These are phyloP conservation scores for Parnassius apollo DNA, from an alignment of 2,888 invertebrate species.

Conservation along the genomic window DNA sequence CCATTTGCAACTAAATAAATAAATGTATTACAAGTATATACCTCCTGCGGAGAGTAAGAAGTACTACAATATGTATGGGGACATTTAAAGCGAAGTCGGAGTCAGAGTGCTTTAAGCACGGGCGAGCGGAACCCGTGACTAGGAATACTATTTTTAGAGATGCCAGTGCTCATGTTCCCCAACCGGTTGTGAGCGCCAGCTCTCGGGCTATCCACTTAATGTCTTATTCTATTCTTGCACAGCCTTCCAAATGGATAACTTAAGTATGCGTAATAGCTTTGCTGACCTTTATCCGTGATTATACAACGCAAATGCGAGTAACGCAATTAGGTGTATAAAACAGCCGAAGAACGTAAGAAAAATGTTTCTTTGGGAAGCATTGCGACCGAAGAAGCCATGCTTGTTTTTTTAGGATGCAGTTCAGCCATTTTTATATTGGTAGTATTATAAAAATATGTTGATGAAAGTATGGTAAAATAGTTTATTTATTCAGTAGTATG, in stretches of 20 bases:
- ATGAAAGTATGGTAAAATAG: no score
- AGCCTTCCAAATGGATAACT: constrained; percentile 14
- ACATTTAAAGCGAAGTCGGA: neutral
- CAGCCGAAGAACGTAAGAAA: neutral
- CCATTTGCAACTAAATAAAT: neutral
- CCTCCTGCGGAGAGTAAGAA: neutral
- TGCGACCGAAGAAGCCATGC: neutral
- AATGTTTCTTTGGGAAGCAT: neutral
- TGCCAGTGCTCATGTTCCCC: constrained; percentile 32
- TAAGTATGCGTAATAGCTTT: constrained; percentile 9
- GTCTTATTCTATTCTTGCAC: constrained; percentile 36
- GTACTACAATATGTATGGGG: neutral
- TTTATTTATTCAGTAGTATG: no score
- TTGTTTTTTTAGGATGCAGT: neutral
- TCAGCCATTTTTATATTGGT: neutral
- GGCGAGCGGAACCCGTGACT: constrained; percentile 17
- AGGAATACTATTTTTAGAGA: constrained; percentile 31
- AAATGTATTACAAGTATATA: neutral
- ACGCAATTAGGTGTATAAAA: neutral
- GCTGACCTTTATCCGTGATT: constrained; percentile 25
- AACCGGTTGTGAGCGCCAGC: constrained; percentile 36
- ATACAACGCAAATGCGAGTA: constrained; percentile 8
- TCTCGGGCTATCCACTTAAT: constrained; percentile 35
- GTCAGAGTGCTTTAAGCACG: neutral
- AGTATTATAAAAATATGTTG: neutral